These are phyloP conservation scores for Lithophane ornitopus DNA, from an alignment of 2,888 invertebrate genomes.

Conservation along the genomic window DNA sequence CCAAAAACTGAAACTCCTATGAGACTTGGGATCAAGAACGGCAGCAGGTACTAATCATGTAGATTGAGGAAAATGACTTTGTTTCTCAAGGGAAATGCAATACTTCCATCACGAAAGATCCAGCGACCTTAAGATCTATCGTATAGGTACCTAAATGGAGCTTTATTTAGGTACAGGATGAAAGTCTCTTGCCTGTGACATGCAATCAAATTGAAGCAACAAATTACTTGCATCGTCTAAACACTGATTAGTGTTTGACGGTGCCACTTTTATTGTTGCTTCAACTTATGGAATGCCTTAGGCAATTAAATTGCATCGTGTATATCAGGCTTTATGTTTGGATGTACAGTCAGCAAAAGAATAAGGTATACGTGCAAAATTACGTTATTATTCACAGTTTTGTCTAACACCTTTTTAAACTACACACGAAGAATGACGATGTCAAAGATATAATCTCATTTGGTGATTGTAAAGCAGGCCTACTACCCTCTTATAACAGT, in stretches of 20 bases:
- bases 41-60: conserved; percentile 11
- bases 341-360: not conserved
- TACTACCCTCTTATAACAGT: not conserved
- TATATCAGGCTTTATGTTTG: not conserved
- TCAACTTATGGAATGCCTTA: no score
- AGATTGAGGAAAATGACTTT: conserved; percentile 38
- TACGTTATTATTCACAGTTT: not conserved
- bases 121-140: not conserved
- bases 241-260: not conserved
- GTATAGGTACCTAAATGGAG: not conserved
- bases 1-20: conserved; percentile 4
- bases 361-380: no score
- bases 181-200: not conserved
- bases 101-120: conserved; percentile 11
- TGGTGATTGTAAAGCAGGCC: not conserved
- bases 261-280: not conserved
- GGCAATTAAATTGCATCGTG: not conserved
- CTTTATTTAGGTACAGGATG: not conserved
- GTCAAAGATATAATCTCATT: not conserved
- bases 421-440: not conserved
- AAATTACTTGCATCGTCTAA: not conserved
- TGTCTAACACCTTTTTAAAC: not conserved
- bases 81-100: conserved; percentile 33
- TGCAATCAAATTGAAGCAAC: not conserved
- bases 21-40: conserved; percentile 22